A percentile compares a stretch with the other conserved stretches of the same genome.
phyloP scores from a whole-genome alignment of 2,888 invertebrate species.

The Hipparchia semele region DNA sequence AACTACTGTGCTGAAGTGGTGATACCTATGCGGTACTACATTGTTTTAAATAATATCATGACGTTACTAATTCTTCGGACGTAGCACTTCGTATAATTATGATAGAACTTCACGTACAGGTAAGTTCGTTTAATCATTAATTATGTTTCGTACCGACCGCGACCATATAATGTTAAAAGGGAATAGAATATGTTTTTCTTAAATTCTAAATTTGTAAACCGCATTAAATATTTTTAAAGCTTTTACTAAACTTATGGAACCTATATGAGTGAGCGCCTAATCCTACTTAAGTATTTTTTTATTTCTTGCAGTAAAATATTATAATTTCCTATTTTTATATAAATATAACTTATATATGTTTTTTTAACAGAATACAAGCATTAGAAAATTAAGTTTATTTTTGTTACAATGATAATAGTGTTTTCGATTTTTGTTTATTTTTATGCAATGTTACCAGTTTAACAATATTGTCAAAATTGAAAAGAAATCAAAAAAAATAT shows the following conservation, averaged over 20 bases:
- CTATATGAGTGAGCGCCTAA: neutral
- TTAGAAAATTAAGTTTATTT: conserved; percentile 53
- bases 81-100: no score
- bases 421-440: conserved; percentile 30
- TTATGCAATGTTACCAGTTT: conserved; percentile 29
- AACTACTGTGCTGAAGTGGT: no score
- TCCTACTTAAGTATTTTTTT: neutral
- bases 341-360: conserved; percentile 47
- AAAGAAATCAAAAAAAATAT: no score
- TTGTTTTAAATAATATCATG: no score
- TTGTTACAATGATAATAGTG: conserved; percentile 41
- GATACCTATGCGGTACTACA: no score
- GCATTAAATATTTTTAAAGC: no score
- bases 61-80: no score
- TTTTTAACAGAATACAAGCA: conserved; percentile 46
- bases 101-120: no score
- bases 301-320: neutral
- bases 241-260: neutral
- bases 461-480: neutral
- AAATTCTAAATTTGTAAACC: neutral
- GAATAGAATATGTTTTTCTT: neutral
- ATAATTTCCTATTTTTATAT: neutral
- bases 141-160: no score
- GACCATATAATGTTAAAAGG: no score
- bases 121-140: no score